Conservation (phyloP, 2,113 vertebrate genomes). For the Haemorhous mexicanus region DNA sequence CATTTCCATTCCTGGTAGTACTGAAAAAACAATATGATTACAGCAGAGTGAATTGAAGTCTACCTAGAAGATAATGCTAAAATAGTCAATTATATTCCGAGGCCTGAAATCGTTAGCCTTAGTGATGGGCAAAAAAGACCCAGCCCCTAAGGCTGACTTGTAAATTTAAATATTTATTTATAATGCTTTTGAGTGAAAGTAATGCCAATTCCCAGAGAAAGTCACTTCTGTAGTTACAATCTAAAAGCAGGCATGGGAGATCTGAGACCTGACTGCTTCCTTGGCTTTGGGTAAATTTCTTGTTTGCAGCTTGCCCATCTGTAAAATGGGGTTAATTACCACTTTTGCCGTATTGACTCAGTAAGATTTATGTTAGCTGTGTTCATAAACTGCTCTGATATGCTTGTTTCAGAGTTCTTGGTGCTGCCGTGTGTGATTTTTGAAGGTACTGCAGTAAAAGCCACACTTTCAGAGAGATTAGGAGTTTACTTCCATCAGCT, state of each 20-base stretch:
- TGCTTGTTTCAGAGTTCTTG: neutral
- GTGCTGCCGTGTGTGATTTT: neutral
- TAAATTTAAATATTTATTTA: neutral
- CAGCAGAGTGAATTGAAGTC: neutral
- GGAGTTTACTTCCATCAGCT: neutral
- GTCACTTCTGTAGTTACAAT: neutral
- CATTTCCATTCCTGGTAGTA: slow-evolving; percentile 7
- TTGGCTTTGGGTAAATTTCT: neutral
- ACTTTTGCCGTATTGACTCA: neutral
- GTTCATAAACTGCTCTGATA: slow-evolving; percentile 17
- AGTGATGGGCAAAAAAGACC: neutral
- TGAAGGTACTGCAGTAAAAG: neutral
- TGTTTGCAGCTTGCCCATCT: neutral
- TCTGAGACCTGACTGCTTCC: neutral
- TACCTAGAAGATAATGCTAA: neutral
- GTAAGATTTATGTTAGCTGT: neutral
- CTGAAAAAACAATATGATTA: neutral
- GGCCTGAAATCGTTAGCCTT: slow-evolving; percentile 30
- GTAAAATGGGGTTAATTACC: slow-evolving; percentile 30
- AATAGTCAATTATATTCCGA: slow-evolving; percentile 45
- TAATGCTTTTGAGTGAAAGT: neutral
- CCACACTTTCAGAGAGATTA: neutral
- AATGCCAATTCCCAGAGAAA: neutral
- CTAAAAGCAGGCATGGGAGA: neutral
- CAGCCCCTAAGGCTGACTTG: neutral